phyloP scores from a whole-genome alignment of 1,140 invertebrate genomes.

The Bathynomus jamesi region DNA sequence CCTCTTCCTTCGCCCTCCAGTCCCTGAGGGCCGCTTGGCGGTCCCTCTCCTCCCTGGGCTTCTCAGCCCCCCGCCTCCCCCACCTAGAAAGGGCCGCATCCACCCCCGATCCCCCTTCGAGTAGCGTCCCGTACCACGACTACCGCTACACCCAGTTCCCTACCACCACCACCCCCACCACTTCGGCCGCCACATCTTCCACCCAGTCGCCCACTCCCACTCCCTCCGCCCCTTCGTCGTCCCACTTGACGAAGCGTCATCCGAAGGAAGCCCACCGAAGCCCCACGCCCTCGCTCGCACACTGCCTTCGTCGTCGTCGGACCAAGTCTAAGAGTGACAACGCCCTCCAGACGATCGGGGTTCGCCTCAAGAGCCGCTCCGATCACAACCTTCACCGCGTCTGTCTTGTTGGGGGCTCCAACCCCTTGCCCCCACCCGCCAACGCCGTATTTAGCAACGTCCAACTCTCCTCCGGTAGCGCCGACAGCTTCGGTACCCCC shows the following conservation, averaged over 20 bases:
- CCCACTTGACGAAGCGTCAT: constrained; percentile 40
- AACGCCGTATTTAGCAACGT: constrained; percentile 35
- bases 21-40: constrained; percentile 35
- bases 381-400: constrained; percentile 37
- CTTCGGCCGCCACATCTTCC: constrained; percentile 39
- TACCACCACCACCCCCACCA: not conserved
- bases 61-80: constrained; percentile 24
- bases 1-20: constrained; percentile 24
- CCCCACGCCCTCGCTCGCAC: constrained; percentile 32
- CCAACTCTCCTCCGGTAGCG: constrained; percentile 29
- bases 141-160: constrained; percentile 41
- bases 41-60: constrained; percentile 23
- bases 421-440: constrained; percentile 19
- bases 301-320: constrained; percentile 36
- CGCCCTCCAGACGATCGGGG: constrained; percentile 40
- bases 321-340: constrained; percentile 43
- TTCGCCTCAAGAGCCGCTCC: constrained; percentile 28
- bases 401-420: constrained; percentile 26
- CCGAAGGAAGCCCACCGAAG: constrained; percentile 30
- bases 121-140: constrained; percentile 33
- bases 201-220: constrained; percentile 38
- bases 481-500: constrained; percentile 28
- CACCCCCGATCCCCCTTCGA: constrained; percentile 15
- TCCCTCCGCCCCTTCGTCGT: constrained; percentile 27
- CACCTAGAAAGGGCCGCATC: constrained; percentile 26